Percentiles rank a stretch among this genome's conserved stretches.
Evolutionary conservation across 2,888 invertebrate species (phyloP).

Genomic region (Tricholauxania praeusta): DNA sequence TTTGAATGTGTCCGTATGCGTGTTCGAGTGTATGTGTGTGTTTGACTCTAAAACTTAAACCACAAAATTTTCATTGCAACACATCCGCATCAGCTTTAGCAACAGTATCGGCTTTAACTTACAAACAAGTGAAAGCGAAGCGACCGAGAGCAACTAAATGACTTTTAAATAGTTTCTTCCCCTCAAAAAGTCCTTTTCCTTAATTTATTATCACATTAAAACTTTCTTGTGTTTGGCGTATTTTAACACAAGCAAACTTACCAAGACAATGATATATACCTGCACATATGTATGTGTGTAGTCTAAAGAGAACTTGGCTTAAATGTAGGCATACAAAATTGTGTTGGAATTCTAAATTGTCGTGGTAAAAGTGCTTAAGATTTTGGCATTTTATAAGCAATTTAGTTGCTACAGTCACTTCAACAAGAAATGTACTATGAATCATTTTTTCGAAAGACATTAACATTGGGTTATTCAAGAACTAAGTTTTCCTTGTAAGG

Average conservation of each 20-base stretch:
- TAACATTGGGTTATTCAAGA: too few relatives aligned
- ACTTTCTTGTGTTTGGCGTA: constrained; percentile 41
- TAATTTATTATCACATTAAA: constrained; percentile 62
- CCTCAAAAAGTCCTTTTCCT: constrained; percentile 27
- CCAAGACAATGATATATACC: too few relatives aligned
- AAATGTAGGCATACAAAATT: too few relatives aligned
- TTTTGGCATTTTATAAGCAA: too few relatives aligned
- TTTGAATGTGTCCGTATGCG: neutral
- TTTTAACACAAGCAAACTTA: neutral
- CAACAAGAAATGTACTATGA: too few relatives aligned
- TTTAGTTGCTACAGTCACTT: too few relatives aligned
- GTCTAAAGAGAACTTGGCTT: too few relatives aligned
- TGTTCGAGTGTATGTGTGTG: constrained; percentile 6
- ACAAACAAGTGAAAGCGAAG: neutral
- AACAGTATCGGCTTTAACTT: neutral
- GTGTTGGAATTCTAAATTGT: too few relatives aligned
- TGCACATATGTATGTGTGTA: too few relatives aligned
- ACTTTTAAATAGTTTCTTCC: constrained; percentile 56
- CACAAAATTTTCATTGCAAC: constrained; percentile 15
- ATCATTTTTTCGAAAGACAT: too few relatives aligned
- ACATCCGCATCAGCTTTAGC: neutral
- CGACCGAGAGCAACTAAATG: neutral
- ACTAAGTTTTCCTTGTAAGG: too few relatives aligned
- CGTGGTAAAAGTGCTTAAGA: too few relatives aligned
- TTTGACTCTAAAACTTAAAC: constrained; percentile 4